Percentiles rank a stretch among this genome's conserved stretches.
phyloP scores from a whole-genome alignment of 1,140 invertebrate genomes.

The Drosophila albomicans region DNA sequence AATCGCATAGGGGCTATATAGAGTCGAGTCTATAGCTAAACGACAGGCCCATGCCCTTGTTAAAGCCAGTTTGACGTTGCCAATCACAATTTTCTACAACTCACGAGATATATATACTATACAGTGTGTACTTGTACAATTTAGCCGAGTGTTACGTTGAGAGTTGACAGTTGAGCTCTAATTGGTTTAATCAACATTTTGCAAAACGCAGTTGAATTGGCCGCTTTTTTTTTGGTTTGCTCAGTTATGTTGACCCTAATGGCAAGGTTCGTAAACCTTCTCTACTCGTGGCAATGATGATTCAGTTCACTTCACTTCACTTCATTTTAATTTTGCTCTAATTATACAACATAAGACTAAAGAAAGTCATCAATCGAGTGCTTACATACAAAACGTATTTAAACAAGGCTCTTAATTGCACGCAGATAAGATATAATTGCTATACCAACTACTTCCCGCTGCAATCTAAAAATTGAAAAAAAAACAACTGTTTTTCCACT shows the following conservation, averaged over 20 bases:
- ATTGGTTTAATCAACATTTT: constrained; percentile 61
- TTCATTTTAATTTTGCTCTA: background rate
- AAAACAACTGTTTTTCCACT: background rate
- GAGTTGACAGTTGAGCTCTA: constrained; percentile 67
- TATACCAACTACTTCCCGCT: constrained; percentile 9
- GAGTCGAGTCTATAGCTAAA: constrained; percentile 35
- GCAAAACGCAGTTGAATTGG: constrained; percentile 15
- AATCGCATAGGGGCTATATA: constrained; percentile 31
- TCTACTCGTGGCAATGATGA: background rate
- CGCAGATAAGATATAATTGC: constrained; percentile 17
- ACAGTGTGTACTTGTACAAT: constrained; percentile 3
- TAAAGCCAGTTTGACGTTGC: constrained; percentile 73
- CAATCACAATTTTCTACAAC: constrained; percentile 42
- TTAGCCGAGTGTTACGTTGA: constrained; percentile 12
- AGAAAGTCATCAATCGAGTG: background rate
- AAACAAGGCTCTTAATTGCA: constrained; percentile 19
- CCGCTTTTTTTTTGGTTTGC: background rate
- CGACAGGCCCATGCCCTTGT: constrained; percentile 62
- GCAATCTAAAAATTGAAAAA: background rate
- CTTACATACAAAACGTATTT: constrained; percentile 18
- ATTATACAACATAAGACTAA: background rate
- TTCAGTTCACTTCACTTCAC: constrained; percentile 1
- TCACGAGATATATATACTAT: constrained; percentile 3
- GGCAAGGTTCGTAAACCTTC: constrained; percentile 1
- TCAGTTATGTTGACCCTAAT: constrained; percentile 7